Evolutionary conservation across 2,888 invertebrate species (phyloP).

Genomic region (Apomyelois bistriatella): DNA sequence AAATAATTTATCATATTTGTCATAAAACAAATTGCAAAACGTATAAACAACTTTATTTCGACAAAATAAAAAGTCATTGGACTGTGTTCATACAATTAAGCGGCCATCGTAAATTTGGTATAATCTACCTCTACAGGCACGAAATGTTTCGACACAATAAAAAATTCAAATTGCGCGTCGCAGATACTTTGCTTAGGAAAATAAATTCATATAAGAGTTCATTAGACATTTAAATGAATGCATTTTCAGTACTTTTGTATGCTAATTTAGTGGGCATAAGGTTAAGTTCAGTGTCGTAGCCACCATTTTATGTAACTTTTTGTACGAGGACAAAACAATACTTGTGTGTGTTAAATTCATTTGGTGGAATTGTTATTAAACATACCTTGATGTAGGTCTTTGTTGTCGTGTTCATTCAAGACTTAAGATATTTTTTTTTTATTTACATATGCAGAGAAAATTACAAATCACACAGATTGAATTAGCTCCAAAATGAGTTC

Average conservation of each 20-base stretch:
- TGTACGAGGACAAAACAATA: conserved; percentile 35
- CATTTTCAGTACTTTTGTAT: conserved; percentile 76
- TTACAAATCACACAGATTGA: too few species aligned
- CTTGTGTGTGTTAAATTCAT: conserved; percentile 17
- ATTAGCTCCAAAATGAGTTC: too few species aligned
- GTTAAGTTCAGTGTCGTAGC: conserved; percentile 75
- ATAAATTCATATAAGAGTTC: conserved; percentile 41
- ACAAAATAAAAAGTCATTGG: conserved; percentile 15
- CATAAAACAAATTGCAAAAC: conserved; percentile 13
- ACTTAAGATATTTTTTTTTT: too few species aligned
- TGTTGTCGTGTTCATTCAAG: background rate
- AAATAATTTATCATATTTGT: conserved; percentile 24
- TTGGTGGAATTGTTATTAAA: background rate
- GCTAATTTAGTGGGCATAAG: conserved; percentile 63
- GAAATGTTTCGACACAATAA: conserved; percentile 32
- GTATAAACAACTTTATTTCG: conserved; percentile 15
- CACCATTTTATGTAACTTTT: conserved; percentile 48
- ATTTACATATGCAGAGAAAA: background rate
- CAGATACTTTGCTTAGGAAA: conserved; percentile 42
- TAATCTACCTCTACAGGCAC: conserved; percentile 30
- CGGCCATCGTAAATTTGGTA: conserved; percentile 24
- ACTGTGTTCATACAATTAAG: conserved; percentile 17
- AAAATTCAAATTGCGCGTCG: conserved; percentile 42
- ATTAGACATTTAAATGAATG: conserved; percentile 69
- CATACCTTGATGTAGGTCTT: background rate